These are phyloP conservation scores for Odontocolon sp. DNA, from an alignment of 2,888 invertebrate species.

Conservation along the genomic window DNA sequence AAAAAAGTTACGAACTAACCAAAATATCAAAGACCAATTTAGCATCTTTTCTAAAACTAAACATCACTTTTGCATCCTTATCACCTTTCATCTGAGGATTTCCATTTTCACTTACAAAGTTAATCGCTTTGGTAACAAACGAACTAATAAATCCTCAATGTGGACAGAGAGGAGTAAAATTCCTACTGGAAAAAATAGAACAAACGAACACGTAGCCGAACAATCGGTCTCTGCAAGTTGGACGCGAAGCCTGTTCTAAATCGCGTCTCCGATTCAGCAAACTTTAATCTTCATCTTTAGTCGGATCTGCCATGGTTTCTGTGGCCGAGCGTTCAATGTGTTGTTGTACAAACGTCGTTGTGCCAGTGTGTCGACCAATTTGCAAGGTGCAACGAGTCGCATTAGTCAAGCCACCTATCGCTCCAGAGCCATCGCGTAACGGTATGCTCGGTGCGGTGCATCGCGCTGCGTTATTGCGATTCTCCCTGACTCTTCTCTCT, in stretches of 20 bases:
- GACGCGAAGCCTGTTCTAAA: constrained; percentile 60
- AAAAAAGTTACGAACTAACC: too few relatives aligned
- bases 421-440: constrained; percentile 78
- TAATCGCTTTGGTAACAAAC: too few relatives aligned
- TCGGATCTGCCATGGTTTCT: neutral
- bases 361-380: constrained; percentile 72
- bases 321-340: constrained; percentile 17
- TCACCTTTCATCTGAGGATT: too few relatives aligned
- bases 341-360: constrained; percentile 26
- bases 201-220: constrained; percentile 28
- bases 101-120: too few relatives aligned
- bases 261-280: constrained; percentile 23
- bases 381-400: constrained; percentile 80
- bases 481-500: constrained; percentile 57
- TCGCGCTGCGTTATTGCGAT: constrained; percentile 66
- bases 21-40: too few relatives aligned
- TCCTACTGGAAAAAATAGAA: neutral
- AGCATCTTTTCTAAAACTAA: too few relatives aligned
- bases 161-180: too few relatives aligned
- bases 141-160: too few relatives aligned
- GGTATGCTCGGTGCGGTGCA: constrained; percentile 72
- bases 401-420: constrained; percentile 80
- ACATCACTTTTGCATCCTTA: too few relatives aligned
- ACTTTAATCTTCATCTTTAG: constrained; percentile 1
- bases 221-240: constrained; percentile 63